Evolutionary conservation across 92 coral and sea anemone species (phyloP), one percentile per base, ranked within the genome.

Genomic region (Zoanthus solanderi): DNA sequence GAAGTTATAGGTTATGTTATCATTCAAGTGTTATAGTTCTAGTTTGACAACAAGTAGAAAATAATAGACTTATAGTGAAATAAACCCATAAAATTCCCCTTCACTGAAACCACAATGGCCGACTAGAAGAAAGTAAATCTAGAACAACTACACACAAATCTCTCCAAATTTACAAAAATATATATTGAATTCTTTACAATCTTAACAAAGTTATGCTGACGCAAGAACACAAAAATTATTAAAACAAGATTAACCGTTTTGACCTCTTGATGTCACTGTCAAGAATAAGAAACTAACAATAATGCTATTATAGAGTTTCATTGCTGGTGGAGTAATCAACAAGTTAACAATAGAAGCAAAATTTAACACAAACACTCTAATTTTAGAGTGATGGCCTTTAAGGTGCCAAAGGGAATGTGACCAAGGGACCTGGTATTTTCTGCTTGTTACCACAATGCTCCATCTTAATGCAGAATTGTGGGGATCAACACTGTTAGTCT

Each of bases 301-400:
- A 23, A 23, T 23, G 23, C 23, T 23, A 23, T 23, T 23, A 23
- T 23, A 23, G 23, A 23, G 23, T 23, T 23, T 23, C 23, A 23
- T 23, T 23, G 23, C 23, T 23, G 23, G 23, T 23, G 23, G 23
- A 23, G 23, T 23, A 23, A 23, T 23, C 23, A 23, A 23, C 23
- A 23, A 23, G 23, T 23, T 23, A 23, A 23, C 23, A 23, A 85
- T 13, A 83, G 16, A 28, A 75, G 75, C 44, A 85, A 42, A 28
- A 83, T 23, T 23, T 23, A 23, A 23, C 23, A 23, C 23, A 23
- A 23, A 23, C 23, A 23, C 23, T 23, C 23, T 23, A 23, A 23
- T 23, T 23, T 23, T 23, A 23, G 23, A 86, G 68, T 86, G 89
- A 58, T 75, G 82, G 73, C 69, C 69, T 17, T 63, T 30, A n/a